Conservation (phyloP, 2,797 vertebrate genomes). For the Tenualosa thibaudeaui region DNA sequence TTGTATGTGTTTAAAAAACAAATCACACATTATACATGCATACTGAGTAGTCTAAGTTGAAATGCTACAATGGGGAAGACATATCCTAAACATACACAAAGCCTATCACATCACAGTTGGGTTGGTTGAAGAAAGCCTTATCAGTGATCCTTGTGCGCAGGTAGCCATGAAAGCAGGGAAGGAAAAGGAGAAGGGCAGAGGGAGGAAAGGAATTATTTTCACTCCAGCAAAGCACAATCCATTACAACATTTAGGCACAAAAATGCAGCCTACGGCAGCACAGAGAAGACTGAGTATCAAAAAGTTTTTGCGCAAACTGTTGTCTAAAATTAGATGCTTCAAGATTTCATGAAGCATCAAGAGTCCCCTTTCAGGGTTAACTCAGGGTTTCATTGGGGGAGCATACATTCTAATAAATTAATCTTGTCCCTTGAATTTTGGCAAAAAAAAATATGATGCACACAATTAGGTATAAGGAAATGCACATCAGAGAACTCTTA, state of each 20-base stretch:
- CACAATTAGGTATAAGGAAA: too few relatives aligned
- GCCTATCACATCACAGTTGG: conserved; percentile 96
- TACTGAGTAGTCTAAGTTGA: not conserved
- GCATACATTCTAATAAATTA: not conserved
- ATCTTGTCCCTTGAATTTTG: not conserved
- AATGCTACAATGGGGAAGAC: conserved; percentile 30
- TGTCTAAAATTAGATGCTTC: not conserved
- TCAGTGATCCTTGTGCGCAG: conserved; percentile 91
- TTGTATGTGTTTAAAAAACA: not conserved
- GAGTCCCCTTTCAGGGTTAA: not conserved
- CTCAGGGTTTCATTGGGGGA: not conserved
- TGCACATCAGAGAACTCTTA: not conserved
- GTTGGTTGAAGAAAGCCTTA: conserved; percentile 99
- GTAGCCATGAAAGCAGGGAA: conserved; percentile 63
- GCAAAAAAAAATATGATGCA: not conserved
- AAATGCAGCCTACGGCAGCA: not conserved
- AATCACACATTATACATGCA: not conserved
- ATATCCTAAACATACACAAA: conserved; percentile 87
- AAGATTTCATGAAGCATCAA: too few relatives aligned
- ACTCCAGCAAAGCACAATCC: conserved; percentile 54
- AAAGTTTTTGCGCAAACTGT: not conserved
- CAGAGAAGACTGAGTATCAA: conserved; percentile 14
- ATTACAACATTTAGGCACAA: not conserved
- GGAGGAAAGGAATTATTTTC: conserved; percentile 58
- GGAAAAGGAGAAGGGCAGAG: conserved; percentile 61